A percentile compares a stretch with the other conserved stretches of the same genome.
Conservation (phyloP, 2,113 vertebrate species). For the Malurus cyaneus region DNA sequence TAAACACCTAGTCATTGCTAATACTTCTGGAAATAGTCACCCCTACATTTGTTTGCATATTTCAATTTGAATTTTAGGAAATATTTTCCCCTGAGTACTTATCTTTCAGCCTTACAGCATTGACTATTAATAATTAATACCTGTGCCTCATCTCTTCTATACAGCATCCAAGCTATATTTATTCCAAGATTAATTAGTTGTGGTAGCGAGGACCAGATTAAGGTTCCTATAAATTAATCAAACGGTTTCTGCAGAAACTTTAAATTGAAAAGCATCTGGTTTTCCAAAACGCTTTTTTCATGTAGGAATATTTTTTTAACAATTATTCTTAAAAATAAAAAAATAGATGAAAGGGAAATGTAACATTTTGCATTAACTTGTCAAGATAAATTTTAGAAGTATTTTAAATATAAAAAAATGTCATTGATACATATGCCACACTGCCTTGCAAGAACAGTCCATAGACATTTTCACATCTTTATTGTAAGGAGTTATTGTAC, state of each 20-base stretch:
- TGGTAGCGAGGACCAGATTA: conserved; percentile 2
- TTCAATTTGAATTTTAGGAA: conserved; percentile 10
- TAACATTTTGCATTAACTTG: not conserved
- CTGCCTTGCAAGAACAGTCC: not conserved
- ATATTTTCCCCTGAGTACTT: conserved; percentile 35
- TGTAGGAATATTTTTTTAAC: not conserved
- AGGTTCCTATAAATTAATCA: not conserved
- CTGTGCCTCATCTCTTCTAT: not conserved
- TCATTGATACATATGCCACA: not conserved
- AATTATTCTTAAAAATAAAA: not conserved
- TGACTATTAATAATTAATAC: conserved; percentile 57
- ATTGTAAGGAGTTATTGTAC: not conserved
- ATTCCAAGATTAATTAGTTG: conserved; percentile 39
- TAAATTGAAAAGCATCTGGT: not conserved
- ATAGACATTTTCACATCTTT: not conserved
- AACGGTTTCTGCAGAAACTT: not conserved
- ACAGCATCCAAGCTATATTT: conserved; percentile 1
- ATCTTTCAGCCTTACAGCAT: not conserved
- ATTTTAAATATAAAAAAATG: not conserved
- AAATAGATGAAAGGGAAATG: not conserved
- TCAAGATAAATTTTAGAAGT: not conserved
- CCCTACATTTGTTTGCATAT: conserved; percentile 8
- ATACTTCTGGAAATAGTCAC: conserved; percentile 19
- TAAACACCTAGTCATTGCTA: conserved; percentile 2
- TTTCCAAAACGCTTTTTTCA: not conserved